These are phyloP conservation scores for Gasterosteus nipponicus DNA, from an alignment of 2,113 vertebrate species.

Conservation along the genomic window DNA sequence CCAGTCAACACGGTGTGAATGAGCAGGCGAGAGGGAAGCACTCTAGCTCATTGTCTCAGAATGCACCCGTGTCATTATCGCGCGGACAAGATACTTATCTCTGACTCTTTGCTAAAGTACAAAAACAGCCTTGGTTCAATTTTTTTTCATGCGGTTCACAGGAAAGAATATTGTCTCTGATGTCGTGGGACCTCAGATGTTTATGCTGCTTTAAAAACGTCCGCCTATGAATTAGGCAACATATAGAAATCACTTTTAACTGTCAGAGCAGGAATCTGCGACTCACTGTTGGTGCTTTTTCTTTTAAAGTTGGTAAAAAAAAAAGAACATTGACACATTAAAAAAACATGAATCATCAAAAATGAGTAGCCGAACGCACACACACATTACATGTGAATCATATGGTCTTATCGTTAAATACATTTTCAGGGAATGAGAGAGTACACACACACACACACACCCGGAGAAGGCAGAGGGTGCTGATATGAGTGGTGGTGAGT, in stretches of 20 bases:
- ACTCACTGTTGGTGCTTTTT: constrained; percentile 4
- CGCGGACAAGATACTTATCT: constrained; percentile 70
- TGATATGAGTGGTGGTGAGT: constrained; percentile 71
- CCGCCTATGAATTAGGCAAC: constrained; percentile 8
- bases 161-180: constrained; percentile 57
- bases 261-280: constrained; percentile 21
- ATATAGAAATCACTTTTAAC: constrained; percentile 21
- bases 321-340: constrained; percentile 22
- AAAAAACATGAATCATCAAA: constrained; percentile 68
- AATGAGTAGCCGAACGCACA: constrained; percentile 48
- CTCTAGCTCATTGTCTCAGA: constrained; percentile 65
- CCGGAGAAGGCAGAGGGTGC: constrained; percentile 55
- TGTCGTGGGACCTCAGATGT: constrained; percentile 34
- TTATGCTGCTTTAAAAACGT: constrained; percentile 49
- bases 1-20: constrained; percentile 55
- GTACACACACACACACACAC: constrained; percentile 33
- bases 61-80: constrained; percentile 34
- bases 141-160: constrained; percentile 18
- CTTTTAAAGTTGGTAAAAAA: constrained; percentile 2
- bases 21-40: constrained; percentile 29
- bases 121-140: constrained; percentile 46
- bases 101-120: constrained; percentile 17
- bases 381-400: constrained; percentile 52
- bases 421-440: constrained; percentile 41
- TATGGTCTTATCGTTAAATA: constrained; percentile 37